phyloP scores from a whole-genome alignment of 1,140 invertebrate species.

The Drosophila pachea region DNA sequence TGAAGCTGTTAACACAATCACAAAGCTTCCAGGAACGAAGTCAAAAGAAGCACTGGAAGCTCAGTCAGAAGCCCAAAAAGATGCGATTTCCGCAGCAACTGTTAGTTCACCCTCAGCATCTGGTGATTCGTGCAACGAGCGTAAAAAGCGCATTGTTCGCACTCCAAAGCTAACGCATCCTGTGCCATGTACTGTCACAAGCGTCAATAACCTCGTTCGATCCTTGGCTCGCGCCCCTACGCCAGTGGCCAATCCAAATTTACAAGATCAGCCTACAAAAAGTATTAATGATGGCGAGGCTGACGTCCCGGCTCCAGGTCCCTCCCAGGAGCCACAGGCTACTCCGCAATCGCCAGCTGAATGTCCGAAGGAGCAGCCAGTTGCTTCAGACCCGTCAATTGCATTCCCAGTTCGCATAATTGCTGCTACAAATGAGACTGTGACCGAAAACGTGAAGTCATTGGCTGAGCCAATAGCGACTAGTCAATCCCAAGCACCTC shows the following conservation, averaged over 20 bases:
- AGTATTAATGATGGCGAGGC: too few species aligned
- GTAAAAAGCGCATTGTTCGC: constrained; percentile 9
- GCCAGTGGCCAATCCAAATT: not conserved
- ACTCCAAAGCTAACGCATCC: not conserved
- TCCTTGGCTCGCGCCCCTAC: not conserved
- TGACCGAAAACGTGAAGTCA: too few species aligned
- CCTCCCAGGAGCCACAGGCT: not conserved
- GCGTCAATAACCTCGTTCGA: not conserved
- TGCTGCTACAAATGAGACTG: constrained; percentile 16
- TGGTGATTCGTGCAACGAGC: constrained; percentile 16
- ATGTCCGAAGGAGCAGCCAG: not conserved
- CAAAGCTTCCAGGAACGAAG: not conserved
- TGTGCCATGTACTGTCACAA: not conserved
- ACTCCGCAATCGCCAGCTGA: not conserved
- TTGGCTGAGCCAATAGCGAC: not conserved
- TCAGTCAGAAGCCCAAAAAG: too few species aligned
- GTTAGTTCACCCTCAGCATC: not conserved
- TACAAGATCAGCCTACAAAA: not conserved
- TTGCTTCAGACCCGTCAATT: not conserved
- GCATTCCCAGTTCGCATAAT: constrained; percentile 60
- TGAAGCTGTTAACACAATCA: not conserved
- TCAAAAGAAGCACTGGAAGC: not conserved
- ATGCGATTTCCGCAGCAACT: too few species aligned
- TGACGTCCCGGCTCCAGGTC: not conserved
- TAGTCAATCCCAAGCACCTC: not conserved